These are phyloP conservation scores for Acanthurus tractus DNA, from an alignment of 2,797 vertebrate genomes.

Conservation along the genomic window DNA sequence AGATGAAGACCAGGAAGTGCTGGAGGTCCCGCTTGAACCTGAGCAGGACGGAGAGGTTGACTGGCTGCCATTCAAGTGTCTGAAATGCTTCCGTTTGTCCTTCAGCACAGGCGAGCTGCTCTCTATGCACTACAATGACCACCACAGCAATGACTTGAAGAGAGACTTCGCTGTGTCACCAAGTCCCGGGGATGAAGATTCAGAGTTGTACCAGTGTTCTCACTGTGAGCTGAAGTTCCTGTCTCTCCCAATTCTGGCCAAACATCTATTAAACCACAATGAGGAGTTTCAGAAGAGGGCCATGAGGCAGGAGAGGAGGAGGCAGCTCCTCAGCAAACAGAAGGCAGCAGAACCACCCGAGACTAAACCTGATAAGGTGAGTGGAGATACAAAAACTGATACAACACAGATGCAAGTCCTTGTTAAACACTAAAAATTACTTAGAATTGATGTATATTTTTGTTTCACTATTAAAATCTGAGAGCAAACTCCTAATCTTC, in stretches of 20 bases:
- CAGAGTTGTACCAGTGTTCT: conserved; percentile 93
- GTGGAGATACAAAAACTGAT: conserved; percentile 28
- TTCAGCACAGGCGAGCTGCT: conserved; percentile 93
- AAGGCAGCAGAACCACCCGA: conserved; percentile 88
- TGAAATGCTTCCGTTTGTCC: conserved; percentile 95
- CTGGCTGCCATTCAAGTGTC: conserved; percentile 95
- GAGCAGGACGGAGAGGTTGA: conserved; percentile 88
- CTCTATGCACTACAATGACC: conserved; percentile 97
- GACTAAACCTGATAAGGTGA: conserved; percentile 93
- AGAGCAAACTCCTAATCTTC: not conserved
- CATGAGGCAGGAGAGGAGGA: conserved; percentile 92
- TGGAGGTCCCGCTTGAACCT: conserved; percentile 87
- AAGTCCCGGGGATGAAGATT: conserved; percentile 84
- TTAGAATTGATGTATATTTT: not conserved
- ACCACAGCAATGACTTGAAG: conserved; percentile 94
- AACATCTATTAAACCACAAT: conserved; percentile 93
- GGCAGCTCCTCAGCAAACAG: conserved; percentile 94
- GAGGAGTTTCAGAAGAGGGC: conserved; percentile 97
- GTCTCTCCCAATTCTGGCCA: conserved; percentile 89
- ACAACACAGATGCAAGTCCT: too few species aligned
- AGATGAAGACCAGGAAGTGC: conserved; percentile 78
- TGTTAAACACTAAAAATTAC: too few species aligned
- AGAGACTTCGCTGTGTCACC: conserved; percentile 93
- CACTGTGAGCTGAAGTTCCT: conserved; percentile 95
- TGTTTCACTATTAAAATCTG: not conserved